These are phyloP conservation scores for Pyrgus malvae DNA, from an alignment of 2,888 invertebrate species.

Conservation along the genomic window DNA sequence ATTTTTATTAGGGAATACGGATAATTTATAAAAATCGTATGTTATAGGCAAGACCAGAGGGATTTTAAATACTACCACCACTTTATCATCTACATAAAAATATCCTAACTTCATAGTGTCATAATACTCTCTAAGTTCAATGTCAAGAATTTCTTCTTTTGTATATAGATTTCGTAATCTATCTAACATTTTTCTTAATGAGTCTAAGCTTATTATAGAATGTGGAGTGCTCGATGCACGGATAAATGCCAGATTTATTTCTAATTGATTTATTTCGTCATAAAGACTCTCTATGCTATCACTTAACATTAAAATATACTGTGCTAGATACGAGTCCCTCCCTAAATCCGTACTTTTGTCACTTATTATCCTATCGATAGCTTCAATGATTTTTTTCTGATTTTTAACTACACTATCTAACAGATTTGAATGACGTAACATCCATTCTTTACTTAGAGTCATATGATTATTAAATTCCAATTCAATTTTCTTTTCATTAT, in stretches of 20 bases:
- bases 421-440: not conserved
- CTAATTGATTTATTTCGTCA: conserved; percentile 25
- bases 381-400: not conserved
- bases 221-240: too few species aligned
- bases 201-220: too few species aligned
- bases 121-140: too few species aligned
- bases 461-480: conserved; percentile 9
- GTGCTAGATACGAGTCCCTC: not conserved
- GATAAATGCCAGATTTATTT: too few species aligned
- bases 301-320: not conserved
- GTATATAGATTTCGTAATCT: too few species aligned
- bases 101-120: too few species aligned
- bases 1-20: conserved; percentile 16
- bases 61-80: conserved; percentile 22
- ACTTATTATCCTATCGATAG: not conserved
- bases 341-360: not conserved
- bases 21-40: conserved; percentile 18
- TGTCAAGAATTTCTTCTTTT: too few species aligned
- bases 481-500: not conserved
- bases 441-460: conserved; percentile 2
- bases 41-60: conserved; percentile 3
- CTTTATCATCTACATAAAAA: too few species aligned
- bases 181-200: too few species aligned
- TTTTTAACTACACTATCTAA: not conserved
- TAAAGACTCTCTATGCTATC: conserved; percentile 13